Base-by-base conservation (phyloP, 2,797 vertebrate species). In the Chromis chromis region DNA sequence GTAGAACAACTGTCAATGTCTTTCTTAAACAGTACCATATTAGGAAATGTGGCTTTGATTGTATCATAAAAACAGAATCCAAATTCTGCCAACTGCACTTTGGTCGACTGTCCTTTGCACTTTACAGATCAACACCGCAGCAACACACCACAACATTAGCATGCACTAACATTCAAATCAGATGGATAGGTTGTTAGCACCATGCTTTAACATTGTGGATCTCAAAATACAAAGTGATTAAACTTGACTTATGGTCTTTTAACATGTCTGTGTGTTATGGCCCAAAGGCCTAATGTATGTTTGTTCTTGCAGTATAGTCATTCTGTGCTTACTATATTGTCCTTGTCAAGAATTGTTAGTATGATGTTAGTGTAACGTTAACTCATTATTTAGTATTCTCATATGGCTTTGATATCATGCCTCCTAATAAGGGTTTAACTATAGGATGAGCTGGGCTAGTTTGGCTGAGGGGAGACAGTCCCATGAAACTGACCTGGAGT, bases 401-500 rank as follows among this genome's bases (percentile, higher is more conserved):
- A 10, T 58, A 58, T 58, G n/a, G 79, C 19, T 49, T 74, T 21
- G 14, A 69, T 58, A 25, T 24, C 52, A 40, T 74, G 36, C 46
- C 65, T 69, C 59, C 27, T 78, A 8, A 65, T 17, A 22, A 39
- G 16, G 1, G 19, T 65, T 71, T 50, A 78, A 75, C 17, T 8
- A 57, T 16, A 49, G 67, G 24, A 65, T 72, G 54, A 69, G 72
- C 71, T 79, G 77, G 74, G 81, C 73, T 87, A 71, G 79, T 77
- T 86, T 77, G 65, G 48, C 69, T 79, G 58, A 70, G 50, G 44
- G 65, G 56, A 81, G 44, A 79, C 31, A 40, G 59, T 82, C 44
- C 59, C 54, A 65, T 54, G 19, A 78, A 55, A 85, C 77, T 85
- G 79, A 85, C 87, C 85, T 89, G 88, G 86, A 77, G 83, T 89